Percentiles rank a stretch among this genome's conserved stretches.
phyloP scores from a whole-genome alignment of 2,113 vertebrate genomes.

The Uria aalge region DNA sequence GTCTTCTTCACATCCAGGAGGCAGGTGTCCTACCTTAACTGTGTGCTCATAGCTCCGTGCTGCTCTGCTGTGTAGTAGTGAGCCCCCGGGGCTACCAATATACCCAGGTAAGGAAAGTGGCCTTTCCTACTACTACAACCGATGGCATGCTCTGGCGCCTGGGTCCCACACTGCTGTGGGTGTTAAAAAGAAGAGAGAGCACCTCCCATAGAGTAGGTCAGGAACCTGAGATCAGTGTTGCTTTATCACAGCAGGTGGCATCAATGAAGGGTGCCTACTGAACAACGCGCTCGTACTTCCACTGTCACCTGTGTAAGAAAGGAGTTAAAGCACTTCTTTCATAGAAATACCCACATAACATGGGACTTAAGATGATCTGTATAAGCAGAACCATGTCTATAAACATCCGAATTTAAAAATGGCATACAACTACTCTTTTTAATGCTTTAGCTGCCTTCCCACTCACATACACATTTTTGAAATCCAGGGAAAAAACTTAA shows the following conservation, averaged over 20 bases:
- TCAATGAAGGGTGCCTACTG: rapidly evolving
- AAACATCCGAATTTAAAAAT: background rate
- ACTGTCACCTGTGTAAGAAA: background rate
- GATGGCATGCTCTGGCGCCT: background rate
- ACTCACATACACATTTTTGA: background rate
- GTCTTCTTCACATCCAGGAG: background rate
- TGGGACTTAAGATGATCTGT: background rate
- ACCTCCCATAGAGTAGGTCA: background rate
- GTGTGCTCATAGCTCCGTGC: background rate
- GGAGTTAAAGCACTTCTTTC: background rate
- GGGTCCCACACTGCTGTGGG: background rate
- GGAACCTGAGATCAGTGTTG: background rate
- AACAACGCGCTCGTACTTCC: background rate
- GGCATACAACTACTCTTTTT: background rate
- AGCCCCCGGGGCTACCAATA: background rate
- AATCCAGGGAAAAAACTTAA: background rate
- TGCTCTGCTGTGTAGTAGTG: background rate
- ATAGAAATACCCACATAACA: background rate
- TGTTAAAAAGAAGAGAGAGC: background rate
- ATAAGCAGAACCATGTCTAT: background rate
- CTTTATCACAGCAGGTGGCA: background rate
- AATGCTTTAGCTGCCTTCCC: background rate
- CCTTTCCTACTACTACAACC: background rate
- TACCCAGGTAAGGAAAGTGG: background rate
- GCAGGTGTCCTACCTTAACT: background rate